phyloP scores from a whole-genome alignment of 1,140 invertebrate species.

The Drosophila pectinifera region DNA sequence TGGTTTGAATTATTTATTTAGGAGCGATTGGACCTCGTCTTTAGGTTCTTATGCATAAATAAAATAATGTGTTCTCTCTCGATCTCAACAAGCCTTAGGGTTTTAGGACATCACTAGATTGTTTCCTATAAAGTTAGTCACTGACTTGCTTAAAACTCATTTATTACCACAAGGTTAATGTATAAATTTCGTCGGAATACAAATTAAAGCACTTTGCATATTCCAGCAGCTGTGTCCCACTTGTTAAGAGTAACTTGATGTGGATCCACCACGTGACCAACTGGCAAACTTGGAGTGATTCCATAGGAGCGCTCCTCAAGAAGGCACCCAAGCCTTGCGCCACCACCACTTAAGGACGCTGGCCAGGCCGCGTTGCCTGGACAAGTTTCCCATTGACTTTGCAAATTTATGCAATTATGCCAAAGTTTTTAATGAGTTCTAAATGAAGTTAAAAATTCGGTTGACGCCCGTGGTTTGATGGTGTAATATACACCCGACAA shows the following conservation, averaged over 20 bases:
- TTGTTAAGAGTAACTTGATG: constrained; percentile 2
- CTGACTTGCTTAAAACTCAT: background rate
- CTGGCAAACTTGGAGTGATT: constrained; percentile 3
- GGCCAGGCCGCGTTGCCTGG: constrained; percentile 28
- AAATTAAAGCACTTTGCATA: constrained; percentile 19
- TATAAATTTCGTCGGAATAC: background rate
- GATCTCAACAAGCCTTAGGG: no score
- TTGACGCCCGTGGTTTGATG: constrained; percentile 68
- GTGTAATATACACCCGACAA: constrained; percentile 71
- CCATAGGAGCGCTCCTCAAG: background rate
- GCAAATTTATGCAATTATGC: constrained; percentile 82
- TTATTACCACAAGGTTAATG: constrained; percentile 11
- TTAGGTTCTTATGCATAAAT: no score
- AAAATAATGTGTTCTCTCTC: no score
- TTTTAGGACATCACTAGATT: background rate
- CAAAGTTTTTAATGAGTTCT: constrained; percentile 82
- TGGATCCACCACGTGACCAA: constrained; percentile 10
- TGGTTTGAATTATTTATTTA: no score
- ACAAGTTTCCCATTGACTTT: constrained; percentile 78
- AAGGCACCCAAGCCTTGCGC: background rate
- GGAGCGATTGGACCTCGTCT: no score
- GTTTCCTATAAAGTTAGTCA: background rate
- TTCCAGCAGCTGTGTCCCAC: constrained; percentile 14
- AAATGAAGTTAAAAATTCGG: constrained; percentile 82
- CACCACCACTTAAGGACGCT: constrained; percentile 12